Evolutionary conservation across 2,113 vertebrate species (phyloP).

Genomic region (Hucho hucho): DNA sequence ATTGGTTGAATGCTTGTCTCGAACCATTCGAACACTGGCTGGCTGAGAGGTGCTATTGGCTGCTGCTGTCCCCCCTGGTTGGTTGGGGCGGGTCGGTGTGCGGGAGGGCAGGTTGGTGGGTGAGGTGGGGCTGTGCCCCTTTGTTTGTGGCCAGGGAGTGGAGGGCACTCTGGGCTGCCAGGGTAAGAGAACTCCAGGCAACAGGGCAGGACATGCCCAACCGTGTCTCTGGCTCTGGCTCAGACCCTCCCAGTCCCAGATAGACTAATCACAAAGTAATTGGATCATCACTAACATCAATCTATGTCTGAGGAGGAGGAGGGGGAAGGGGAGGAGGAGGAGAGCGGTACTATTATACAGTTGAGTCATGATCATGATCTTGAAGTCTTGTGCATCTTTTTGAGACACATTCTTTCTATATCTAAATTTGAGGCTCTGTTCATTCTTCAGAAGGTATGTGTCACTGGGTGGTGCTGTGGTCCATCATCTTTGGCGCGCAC

Average conservation of each 20-base stretch:
- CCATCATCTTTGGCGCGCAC: not conserved
- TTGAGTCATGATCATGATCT: slow-evolving; percentile 45
- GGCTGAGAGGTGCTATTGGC: slow-evolving; percentile 39
- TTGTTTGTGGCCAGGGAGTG: not conserved
- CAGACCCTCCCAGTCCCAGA: not conserved
- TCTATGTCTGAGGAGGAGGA: not conserved
- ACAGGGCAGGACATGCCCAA: slow-evolving; percentile 2
- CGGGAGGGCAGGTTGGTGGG: slow-evolving; percentile 7
- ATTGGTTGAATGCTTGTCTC: slow-evolving; percentile 63
- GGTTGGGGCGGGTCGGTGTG: slow-evolving; percentile 3
- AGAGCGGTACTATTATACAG: slow-evolving; percentile 27
- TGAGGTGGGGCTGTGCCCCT: slow-evolving; percentile 9
- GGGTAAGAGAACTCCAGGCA: slow-evolving; percentile 21
- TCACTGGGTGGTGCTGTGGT: too few relatives aligned
- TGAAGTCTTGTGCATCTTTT: not conserved
- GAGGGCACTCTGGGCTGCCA: slow-evolving; percentile 17
- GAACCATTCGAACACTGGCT: slow-evolving; percentile 53
- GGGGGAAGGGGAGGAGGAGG: not conserved
- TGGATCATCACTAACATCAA: not conserved
- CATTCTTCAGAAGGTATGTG: too few relatives aligned
- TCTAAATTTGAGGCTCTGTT: too few relatives aligned
- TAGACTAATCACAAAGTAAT: not conserved
- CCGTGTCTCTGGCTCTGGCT: too few relatives aligned
- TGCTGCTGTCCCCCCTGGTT: not conserved
- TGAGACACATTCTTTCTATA: too few relatives aligned